Evolutionary conservation across 2,888 invertebrate genomes (phyloP).

Genomic region (Alcis repandata): DNA sequence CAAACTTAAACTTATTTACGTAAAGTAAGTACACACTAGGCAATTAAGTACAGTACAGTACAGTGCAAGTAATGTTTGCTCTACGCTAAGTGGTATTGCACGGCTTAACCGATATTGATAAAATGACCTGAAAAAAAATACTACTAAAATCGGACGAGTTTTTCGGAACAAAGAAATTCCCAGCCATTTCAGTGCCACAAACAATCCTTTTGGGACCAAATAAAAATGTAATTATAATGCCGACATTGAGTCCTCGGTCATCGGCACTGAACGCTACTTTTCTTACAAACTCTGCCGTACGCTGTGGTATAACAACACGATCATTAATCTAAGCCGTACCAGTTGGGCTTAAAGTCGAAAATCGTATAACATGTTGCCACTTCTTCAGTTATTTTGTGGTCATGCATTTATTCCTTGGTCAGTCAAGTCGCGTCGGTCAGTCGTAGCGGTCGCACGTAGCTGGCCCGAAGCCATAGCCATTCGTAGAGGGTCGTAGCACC

Average conservation of each 20-base stretch:
- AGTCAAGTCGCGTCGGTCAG: constrained; percentile 53
- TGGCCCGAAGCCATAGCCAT: neutral
- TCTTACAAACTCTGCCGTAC: constrained; percentile 8
- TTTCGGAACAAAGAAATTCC: neutral
- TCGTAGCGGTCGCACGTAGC: constrained; percentile 51
- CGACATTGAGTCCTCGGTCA: constrained; percentile 61
- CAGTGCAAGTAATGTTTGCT: too few species aligned
- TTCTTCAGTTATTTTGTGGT: constrained; percentile 27
- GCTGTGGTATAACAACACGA: constrained; percentile 1
- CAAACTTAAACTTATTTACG: too few species aligned
- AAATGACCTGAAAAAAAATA: too few species aligned
- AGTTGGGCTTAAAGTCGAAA: constrained; percentile 22
- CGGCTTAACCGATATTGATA: too few species aligned
- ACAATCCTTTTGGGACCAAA: constrained; percentile 30
- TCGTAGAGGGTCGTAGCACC: too few species aligned
- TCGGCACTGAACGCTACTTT: constrained; percentile 56
- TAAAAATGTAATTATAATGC: constrained; percentile 40
- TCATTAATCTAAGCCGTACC: constrained; percentile 23
- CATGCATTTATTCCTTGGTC: constrained; percentile 41
- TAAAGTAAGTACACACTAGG: too few species aligned
- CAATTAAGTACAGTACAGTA: too few species aligned
- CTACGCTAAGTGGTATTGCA: too few species aligned
- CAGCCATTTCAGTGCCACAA: constrained; percentile 26
- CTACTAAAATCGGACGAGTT: too few species aligned
- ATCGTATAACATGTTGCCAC: constrained; percentile 2